A percentile compares a stretch with the other conserved stretches of the same genome.
Evolutionary conservation across 2,113 vertebrate genomes (phyloP).

Genomic region (Scomber colias): DNA sequence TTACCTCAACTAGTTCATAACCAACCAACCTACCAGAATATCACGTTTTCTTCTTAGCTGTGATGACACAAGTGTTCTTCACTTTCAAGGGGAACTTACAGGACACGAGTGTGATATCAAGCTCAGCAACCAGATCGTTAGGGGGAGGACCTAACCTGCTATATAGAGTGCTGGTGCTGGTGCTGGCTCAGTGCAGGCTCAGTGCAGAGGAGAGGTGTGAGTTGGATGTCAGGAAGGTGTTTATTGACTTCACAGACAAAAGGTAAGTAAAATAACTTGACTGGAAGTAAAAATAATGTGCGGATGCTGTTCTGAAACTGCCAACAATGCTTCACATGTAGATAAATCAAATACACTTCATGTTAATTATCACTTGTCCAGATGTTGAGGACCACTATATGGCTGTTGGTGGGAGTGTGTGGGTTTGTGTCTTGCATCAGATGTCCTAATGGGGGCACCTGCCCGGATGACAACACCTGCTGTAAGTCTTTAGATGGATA

Average conservation of each 20-base stretch:
- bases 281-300: neutral
- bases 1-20: neutral
- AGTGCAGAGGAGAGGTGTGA: neutral
- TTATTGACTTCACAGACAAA: neutral
- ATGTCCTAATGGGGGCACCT: slow-evolving; percentile 74
- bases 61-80: no score
- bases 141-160: slow-evolving; percentile 34
- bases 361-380: slow-evolving; percentile 24
- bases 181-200: no score
- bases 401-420: slow-evolving; percentile 57
- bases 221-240: neutral
- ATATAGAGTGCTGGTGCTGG: slow-evolving; percentile 8
- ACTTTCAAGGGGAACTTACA: neutral
- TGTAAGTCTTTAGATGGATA: slow-evolving; percentile 67
- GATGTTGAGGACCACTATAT: slow-evolving; percentile 68
- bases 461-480: slow-evolving; percentile 71
- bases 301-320: neutral
- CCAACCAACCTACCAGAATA: no score
- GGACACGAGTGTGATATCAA: neutral
- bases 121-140: neutral
- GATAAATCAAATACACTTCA: neutral
- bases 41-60: no score
- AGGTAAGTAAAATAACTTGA: slow-evolving; percentile 33
- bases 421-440: slow-evolving; percentile 52
- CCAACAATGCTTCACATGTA: neutral